phyloP scores from a whole-genome alignment of 1,140 invertebrate species.

The Ganaspis sp. region DNA sequence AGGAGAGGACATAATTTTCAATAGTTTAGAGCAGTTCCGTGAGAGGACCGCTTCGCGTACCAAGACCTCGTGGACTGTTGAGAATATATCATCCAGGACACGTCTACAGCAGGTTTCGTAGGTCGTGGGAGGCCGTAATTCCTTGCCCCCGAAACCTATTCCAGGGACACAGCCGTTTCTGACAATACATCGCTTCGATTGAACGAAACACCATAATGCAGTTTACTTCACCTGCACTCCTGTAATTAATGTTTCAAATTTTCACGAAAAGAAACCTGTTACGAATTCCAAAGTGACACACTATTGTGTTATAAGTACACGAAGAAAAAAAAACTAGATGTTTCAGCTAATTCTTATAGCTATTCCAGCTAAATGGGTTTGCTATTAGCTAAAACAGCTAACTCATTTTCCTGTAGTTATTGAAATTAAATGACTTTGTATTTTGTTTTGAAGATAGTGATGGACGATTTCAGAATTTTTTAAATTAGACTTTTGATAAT shows the following conservation, averaged over 20 bases:
- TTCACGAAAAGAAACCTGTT: background rate
- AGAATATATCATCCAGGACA: constrained; percentile 63
- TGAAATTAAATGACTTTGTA: too few species aligned
- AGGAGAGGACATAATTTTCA: constrained; percentile 54
- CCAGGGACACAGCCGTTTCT: constrained; percentile 55
- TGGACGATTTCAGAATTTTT: too few species aligned
- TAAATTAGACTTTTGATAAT: too few species aligned
- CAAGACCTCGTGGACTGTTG: constrained; percentile 35
- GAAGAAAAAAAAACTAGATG: too few species aligned
- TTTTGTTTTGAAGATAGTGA: too few species aligned
- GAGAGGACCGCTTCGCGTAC: constrained; percentile 8
- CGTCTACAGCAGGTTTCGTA: constrained; percentile 57
- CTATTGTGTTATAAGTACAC: too few species aligned
- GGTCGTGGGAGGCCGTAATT: constrained; percentile 60
- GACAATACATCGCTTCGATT: constrained; percentile 55
- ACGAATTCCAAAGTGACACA: too few species aligned
- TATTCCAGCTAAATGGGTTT: too few species aligned
- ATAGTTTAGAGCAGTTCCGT: constrained; percentile 45
- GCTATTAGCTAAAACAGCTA: too few species aligned
- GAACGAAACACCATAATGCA: constrained; percentile 25
- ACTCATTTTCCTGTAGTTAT: too few species aligned
- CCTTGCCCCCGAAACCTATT: constrained; percentile 51
- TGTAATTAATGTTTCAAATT: background rate
- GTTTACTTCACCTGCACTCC: background rate
- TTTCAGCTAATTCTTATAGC: too few species aligned